Evolutionary conservation across 2,113 vertebrate species (phyloP), one percentile per base, ranked within the genome.

Genomic region (Macheiramphus alcinus): DNA sequence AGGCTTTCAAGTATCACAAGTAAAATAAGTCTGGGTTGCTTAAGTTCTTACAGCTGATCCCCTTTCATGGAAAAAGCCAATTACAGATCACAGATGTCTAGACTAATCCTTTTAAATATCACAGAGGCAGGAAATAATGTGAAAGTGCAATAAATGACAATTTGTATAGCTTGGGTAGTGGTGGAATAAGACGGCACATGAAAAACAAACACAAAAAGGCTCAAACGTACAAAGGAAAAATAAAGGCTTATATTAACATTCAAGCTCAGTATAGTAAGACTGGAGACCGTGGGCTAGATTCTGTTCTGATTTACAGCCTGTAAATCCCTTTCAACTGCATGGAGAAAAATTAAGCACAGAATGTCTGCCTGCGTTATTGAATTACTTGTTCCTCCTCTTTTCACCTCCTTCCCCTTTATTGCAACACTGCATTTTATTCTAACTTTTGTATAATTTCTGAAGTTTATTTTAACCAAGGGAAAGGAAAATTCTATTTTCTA

Each of bases 21-120:
- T 92, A 90, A 97, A 98, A 97, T 95, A 97, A 97, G 88, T 96
- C 93, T 93, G 93, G 96, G 91, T 97, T 95, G 89, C 94, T 97
- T 97, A 98, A 93, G 82, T 94, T 98, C 96, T 97, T 97, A 97
- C 90, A 95, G 93, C 90, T 90, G 97, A 95, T 94, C 96, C 87
- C 81, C 86, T 98, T 97, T 97, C 80, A 88, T 90, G 88, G 73
- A 80, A 96, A 96, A 97, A 97, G 93, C 95, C 95, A 97, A 96
- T 96, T 97, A 96, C 94, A 97, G 88, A 95, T 97, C 95, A 97
- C 92, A 98, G 92, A 97, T 97, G 81, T 98, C 95, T 97, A 81
- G 84, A 94, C 84, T 93, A 97, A 97, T 97, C 93, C 90, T 80
- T 96, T 95, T 97, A 96, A 98, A 97, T 97, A 98, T 95, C 95